Percentiles rank a stretch among this genome's conserved stretches.
Conservation (phyloP, 2,113 vertebrate species). For the Hypanus sabinus region DNA sequence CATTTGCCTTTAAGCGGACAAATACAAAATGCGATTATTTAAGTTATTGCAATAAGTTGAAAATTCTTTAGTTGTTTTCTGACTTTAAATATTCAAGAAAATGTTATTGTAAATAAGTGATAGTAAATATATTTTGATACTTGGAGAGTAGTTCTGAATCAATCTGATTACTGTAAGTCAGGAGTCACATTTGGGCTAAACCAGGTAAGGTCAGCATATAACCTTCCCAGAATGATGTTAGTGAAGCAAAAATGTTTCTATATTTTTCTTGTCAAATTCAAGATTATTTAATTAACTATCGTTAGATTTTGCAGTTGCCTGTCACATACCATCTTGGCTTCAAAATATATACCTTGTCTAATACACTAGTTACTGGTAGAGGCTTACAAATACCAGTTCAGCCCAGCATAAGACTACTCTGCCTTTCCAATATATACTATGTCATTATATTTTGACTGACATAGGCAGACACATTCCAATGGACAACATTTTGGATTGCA, state of each 20-base stretch:
- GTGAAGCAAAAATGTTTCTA: too few species aligned
- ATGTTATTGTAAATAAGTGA: background rate
- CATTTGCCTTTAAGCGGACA: background rate
- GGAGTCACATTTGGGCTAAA: too few species aligned
- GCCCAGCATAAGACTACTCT: background rate
- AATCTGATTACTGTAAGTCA: too few species aligned
- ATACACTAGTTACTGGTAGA: background rate
- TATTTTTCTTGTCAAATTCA: too few species aligned
- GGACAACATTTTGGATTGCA: background rate
- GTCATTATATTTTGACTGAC: background rate
- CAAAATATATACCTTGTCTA: background rate
- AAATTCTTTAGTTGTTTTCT: background rate
- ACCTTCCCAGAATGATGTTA: too few species aligned
- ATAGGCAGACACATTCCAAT: too few species aligned
- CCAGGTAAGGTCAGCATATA: too few species aligned
- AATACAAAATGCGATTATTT: background rate
- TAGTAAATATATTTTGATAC: background rate
- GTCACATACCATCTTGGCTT: too few species aligned
- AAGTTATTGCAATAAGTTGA: background rate
- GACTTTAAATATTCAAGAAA: background rate
- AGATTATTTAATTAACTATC: too few species aligned
- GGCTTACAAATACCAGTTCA: background rate
- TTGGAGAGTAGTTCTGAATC: too few species aligned
- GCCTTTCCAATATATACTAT: background rate
- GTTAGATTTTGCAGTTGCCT: too few species aligned